A percentile compares a stretch with the other conserved stretches of the same genome.
phyloP scores from a whole-genome alignment of 2,113 vertebrate genomes.

The Tylochromis polylepis region DNA sequence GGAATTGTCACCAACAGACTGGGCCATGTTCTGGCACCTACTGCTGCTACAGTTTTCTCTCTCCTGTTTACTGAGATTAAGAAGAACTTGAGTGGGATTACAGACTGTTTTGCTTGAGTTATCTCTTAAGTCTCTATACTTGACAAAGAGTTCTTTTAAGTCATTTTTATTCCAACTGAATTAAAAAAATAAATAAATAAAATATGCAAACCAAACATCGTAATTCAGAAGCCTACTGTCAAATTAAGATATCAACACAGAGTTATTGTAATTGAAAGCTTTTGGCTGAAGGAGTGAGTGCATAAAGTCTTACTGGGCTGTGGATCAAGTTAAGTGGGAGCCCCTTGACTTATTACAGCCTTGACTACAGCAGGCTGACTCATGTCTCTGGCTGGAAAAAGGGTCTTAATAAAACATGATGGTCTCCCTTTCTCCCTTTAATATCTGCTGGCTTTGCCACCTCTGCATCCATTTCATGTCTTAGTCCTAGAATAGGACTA shows the following conservation, averaged over 20 bases:
- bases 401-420: constrained; percentile 56
- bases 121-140: neutral
- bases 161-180: neutral
- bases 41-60: constrained; percentile 29
- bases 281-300: constrained; percentile 4
- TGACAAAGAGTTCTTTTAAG: neutral
- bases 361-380: constrained; percentile 38
- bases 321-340: constrained; percentile 8
- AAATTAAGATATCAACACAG: neutral
- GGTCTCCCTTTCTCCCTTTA: constrained; percentile 28
- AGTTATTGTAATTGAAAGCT: neutral
- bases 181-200: neutral
- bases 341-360: constrained; percentile 21
- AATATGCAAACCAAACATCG: neutral
- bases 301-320: neutral
- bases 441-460: constrained; percentile 23
- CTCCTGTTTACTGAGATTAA: constrained; percentile 51
- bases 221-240: neutral
- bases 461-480: neutral
- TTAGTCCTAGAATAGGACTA: neutral
- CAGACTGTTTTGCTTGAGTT: constrained; percentile 1
- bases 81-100: constrained; percentile 38
- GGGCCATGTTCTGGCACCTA: constrained; percentile 40
- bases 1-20: constrained; percentile 57
- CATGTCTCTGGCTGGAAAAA: constrained; percentile 36